Conservation (phyloP, 2,113 vertebrate genomes). For the Ptychochromis oligacanthus region DNA sequence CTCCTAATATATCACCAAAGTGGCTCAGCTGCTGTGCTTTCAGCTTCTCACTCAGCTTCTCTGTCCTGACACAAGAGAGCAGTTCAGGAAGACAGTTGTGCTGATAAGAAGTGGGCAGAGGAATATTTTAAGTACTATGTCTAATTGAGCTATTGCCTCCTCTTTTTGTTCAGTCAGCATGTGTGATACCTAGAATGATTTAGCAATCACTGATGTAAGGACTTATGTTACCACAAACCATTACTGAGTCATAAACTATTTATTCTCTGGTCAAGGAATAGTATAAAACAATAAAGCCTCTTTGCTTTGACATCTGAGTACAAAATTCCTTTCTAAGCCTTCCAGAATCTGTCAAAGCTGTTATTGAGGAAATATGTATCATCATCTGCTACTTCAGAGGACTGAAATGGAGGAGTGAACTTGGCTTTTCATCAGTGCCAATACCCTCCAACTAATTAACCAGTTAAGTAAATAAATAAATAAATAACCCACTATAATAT, state of each 20-base stretch:
- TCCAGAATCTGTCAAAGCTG: not conserved
- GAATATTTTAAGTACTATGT: constrained; percentile 4
- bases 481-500: not conserved
- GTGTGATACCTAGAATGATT: constrained; percentile 6
- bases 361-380: not conserved
- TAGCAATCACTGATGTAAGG: constrained; percentile 6
- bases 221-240: constrained; percentile 8
- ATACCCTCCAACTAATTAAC: not conserved
- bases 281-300: not conserved
- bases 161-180: constrained; percentile 2
- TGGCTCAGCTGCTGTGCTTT: not conserved
- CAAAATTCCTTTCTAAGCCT: constrained; percentile 1
- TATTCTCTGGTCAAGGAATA: not conserved
- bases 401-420: not conserved
- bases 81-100: not conserved
- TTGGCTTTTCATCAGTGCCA: not conserved
- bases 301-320: not conserved
- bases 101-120: not conserved
- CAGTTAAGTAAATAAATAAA: not conserved
- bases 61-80: not conserved
- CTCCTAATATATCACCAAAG: not conserved
- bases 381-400: not conserved
- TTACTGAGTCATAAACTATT: constrained; percentile 15
- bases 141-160: constrained; percentile 13
- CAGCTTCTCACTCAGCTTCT: not conserved